Base-by-base conservation (phyloP, 2,113 vertebrate genomes). In the Bungarus multicinctus region DNA sequence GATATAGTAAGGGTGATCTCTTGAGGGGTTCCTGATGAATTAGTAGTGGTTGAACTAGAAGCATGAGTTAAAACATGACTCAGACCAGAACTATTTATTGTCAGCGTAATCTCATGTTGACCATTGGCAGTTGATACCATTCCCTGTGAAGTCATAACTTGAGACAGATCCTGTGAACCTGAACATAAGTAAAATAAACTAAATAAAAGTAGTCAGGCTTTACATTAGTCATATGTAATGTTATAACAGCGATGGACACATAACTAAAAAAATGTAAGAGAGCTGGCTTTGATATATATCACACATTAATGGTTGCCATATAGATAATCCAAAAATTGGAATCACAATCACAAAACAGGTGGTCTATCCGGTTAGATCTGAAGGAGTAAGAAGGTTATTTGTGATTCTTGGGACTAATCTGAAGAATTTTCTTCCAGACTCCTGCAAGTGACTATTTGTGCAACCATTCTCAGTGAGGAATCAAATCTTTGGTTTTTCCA, bases 1-100 rank as follows among this genome's bases (percentile, higher is more conserved):
- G 99, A 99, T 98, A 99, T 99, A 9, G 99, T 99, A 91, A 99
- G 98, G 0, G 99, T 99, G 96, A 99, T 99, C 96, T 99, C 99
- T 97, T 99, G 98, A 23, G 98, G 98, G 55, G 98, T 98, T 94
- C 97, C 98, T 6, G 98, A 97, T n/a, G 98, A 96, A 0, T 96
- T 93, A 0, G 97, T 93, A 20, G 97, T 94, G 1, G 98, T 93
- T 5, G 98, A 97, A 55, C 96, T 97, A 0, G 97, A 96, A 22
- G 98, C 98, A 95, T 99, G 99, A 47, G 98, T 98, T 34, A 99
- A 95, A 54, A 99, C 99, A 96, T 99, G 99, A 90, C 98, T 98
- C 93, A 99, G 96, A 91, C 98, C 99, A 39, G 99, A 98, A 95
- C 99, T 99, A 98, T 99, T 99, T 96, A 99, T 99, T 88, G 99